Evolutionary conservation across 2,888 invertebrate genomes (phyloP).

Genomic region (Drosophila birchii): DNA sequence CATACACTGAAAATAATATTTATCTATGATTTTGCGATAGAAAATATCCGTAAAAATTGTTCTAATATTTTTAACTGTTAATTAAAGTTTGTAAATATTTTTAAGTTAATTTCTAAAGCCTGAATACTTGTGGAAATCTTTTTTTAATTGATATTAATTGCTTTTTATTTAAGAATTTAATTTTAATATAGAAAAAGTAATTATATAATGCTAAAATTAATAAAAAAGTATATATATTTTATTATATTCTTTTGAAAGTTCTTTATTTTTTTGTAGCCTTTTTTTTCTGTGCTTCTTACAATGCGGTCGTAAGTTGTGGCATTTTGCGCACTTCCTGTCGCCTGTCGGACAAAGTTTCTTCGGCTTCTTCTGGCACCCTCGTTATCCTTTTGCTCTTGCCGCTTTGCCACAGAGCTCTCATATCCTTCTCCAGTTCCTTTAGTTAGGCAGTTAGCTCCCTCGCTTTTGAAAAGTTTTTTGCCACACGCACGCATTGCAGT

Average conservation of each 20-base stretch:
- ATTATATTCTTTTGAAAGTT: no score
- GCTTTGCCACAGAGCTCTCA: conserved; percentile 14
- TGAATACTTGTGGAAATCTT: no score
- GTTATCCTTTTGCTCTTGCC: conserved; percentile 54
- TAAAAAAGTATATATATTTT: no score
- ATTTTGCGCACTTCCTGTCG: conserved; percentile 84
- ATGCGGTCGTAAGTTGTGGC: conserved; percentile 75
- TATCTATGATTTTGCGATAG: background rate
- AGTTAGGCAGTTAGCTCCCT: conserved; percentile 38
- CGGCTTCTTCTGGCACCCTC: conserved; percentile 39
- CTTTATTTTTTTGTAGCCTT: no score
- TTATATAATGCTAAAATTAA: no score
- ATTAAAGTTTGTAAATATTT: no score
- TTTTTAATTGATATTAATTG: no score
- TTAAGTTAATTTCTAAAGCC: no score
- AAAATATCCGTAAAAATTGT: background rate
- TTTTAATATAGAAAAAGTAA: no score
- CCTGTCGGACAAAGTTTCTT: conserved; percentile 63
- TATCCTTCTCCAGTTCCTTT: conserved; percentile 33
- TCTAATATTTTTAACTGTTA: no score
- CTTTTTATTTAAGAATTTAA: no score
- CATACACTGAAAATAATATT: background rate
- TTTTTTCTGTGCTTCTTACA: conserved; percentile 34
- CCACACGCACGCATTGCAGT: conserved; percentile 80
- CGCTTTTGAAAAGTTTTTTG: conserved; percentile 49